phyloP scores from a whole-genome alignment of 2,113 vertebrate species.

The Oreocharis arfaki region DNA sequence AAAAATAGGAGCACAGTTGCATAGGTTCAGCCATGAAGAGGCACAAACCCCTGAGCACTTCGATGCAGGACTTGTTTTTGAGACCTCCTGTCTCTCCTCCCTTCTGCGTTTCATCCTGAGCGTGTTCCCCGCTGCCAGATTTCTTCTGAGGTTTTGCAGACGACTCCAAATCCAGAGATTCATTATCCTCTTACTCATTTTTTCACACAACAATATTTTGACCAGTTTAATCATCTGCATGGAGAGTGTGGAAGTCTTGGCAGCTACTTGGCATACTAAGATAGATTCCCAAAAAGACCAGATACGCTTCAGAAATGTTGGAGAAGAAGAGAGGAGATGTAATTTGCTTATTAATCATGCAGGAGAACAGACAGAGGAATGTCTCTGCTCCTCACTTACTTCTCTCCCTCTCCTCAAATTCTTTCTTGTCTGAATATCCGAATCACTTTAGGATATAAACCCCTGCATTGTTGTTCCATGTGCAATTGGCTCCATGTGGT shows the following conservation, averaged over 20 bases:
- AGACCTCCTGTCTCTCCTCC: neutral
- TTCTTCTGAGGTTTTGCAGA: constrained; percentile 4
- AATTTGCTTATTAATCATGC: constrained; percentile 61
- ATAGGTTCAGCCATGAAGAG: neutral
- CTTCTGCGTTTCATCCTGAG: neutral
- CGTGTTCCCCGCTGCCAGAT: neutral
- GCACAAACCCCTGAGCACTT: neutral
- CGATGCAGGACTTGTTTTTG: neutral
- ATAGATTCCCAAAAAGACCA: constrained; percentile 59
- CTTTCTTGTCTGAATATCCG: neutral
- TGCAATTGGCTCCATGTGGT: neutral
- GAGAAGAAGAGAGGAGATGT: constrained; percentile 37
- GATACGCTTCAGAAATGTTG: constrained; percentile 34
- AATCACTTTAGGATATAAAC: neutral
- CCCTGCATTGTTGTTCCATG: neutral
- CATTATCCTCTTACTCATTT: constrained; percentile 45
- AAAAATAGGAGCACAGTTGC: neutral
- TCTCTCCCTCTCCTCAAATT: neutral
- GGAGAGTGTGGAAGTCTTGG: constrained; percentile 50
- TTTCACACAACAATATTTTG: constrained; percentile 62
- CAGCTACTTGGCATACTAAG: constrained; percentile 59
- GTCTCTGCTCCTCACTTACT: neutral
- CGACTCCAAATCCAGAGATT: constrained; percentile 28
- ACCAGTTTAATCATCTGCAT: constrained; percentile 56
- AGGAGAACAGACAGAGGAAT: neutral